These are phyloP conservation scores for Batillaria attramentaria DNA, from an alignment of 1,140 invertebrate genomes.

Conservation along the genomic window DNA sequence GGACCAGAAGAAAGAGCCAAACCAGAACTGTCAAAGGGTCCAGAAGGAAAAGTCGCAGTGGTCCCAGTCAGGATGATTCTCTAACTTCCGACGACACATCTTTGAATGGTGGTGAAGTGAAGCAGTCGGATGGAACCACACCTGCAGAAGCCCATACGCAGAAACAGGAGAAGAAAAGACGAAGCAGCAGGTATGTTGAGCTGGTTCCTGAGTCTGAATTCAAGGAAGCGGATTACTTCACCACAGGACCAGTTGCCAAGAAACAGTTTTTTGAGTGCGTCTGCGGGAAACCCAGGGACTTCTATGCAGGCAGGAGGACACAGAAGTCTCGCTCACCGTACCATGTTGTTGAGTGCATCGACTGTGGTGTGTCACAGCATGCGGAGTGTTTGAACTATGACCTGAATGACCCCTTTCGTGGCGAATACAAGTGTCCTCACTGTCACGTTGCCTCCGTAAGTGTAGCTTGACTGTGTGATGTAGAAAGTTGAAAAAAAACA, in stretches of 20 bases:
- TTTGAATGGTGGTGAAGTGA: too few relatives aligned
- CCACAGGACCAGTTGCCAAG: neutral
- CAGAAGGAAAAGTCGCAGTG: too few relatives aligned
- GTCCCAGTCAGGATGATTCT: too few relatives aligned
- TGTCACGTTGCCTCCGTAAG: constrained; percentile 75
- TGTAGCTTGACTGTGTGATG: neutral
- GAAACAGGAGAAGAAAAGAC: too few relatives aligned
- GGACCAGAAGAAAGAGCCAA: too few relatives aligned
- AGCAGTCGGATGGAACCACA: too few relatives aligned
- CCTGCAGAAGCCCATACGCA: too few relatives aligned
- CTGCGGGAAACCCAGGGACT: constrained; percentile 56
- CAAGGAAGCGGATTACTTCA: too few relatives aligned
- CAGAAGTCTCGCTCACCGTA: constrained; percentile 28
- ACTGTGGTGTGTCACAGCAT: constrained; percentile 78
- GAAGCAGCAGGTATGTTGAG: neutral
- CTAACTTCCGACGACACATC: too few relatives aligned
- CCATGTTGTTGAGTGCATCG: constrained; percentile 72
- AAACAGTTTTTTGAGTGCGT: constrained; percentile 64
- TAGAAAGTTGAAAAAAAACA: too few relatives aligned
- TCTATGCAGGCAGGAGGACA: constrained; percentile 18
- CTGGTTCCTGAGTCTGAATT: too few relatives aligned
- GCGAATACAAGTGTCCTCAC: constrained; percentile 77
- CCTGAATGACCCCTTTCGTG: constrained; percentile 60
- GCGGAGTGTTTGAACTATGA: constrained; percentile 77
- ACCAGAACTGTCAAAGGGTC: too few relatives aligned